These are phyloP conservation scores for Chrysaora quinquecirrha DNA, from an alignment of 30 jellyfish, hydroid and myxozoan species.

Conservation along the genomic window DNA sequence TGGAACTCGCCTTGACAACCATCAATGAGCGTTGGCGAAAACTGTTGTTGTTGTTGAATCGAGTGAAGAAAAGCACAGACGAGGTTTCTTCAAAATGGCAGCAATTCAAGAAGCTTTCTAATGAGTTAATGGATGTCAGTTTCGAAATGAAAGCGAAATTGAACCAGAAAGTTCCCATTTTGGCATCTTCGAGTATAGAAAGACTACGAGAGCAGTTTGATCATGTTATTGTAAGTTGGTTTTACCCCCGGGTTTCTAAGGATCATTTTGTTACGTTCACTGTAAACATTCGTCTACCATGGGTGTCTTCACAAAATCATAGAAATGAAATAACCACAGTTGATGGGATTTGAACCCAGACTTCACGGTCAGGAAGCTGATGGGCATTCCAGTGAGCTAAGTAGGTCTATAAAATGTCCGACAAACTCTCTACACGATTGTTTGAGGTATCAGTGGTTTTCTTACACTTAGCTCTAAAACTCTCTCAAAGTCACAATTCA, in stretches of 20 bases:
- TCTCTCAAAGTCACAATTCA: too few species aligned
- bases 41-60: conserved; percentile 20
- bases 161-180: conserved; percentile 11
- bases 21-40: conserved; percentile 67
- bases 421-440: too few species aligned
- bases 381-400: too few species aligned
- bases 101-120: conserved; percentile 57
- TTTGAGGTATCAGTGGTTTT: too few species aligned
- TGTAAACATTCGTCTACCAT: too few species aligned
- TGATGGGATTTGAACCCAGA: too few species aligned
- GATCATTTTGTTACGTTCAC: too few species aligned
- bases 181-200: conserved; percentile 67
- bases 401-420: too few species aligned
- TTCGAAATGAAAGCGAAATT: conserved; percentile 27
- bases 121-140: conserved; percentile 63
- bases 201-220: conserved; percentile 67
- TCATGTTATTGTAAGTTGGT: conserved; percentile 59
- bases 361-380: too few species aligned
- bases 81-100: conserved; percentile 53
- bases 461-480: too few species aligned
- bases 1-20: conserved; percentile 62
- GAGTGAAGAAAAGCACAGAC: conserved; percentile 39
- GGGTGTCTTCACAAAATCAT: too few species aligned
- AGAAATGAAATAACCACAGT: too few species aligned
- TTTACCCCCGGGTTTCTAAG: not conserved